These are phyloP conservation scores for Monopis laevigella DNA, from an alignment of 2,888 invertebrate species.

Conservation along the genomic window DNA sequence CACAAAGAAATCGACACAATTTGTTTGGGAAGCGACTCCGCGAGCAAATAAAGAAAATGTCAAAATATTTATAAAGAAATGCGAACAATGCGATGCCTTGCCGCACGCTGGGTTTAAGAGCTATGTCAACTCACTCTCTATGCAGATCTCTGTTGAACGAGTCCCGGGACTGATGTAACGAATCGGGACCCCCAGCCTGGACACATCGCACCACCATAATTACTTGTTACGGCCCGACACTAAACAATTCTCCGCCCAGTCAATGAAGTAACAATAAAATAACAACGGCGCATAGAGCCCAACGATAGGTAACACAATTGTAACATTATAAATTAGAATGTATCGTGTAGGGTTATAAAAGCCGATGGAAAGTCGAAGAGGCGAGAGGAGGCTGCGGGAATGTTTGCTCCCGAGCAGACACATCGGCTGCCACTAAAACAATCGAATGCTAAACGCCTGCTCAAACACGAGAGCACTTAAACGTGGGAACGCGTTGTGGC, in stretches of 20 bases:
- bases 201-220: too few relatives aligned
- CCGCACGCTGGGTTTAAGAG: slow-evolving; percentile 51
- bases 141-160: slow-evolving; percentile 56
- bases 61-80: slow-evolving; percentile 67
- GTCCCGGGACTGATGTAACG: slow-evolving; percentile 62
- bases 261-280: too few relatives aligned
- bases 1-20: slow-evolving; percentile 58
- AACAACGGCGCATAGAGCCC: too few relatives aligned
- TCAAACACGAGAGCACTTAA: slow-evolving; percentile 59
- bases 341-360: slow-evolving; percentile 8
- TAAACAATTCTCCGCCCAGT: too few relatives aligned
- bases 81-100: slow-evolving; percentile 45
- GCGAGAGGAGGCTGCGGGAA: slow-evolving; percentile 26
- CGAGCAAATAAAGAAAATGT: slow-evolving; percentile 60
- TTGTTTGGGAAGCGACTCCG: slow-evolving; percentile 54
- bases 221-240: too few relatives aligned
- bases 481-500: slow-evolving; percentile 61
- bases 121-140: slow-evolving; percentile 58
- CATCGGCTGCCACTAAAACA: slow-evolving; percentile 63
- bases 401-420: slow-evolving; percentile 50
- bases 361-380: slow-evolving; percentile 8
- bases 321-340: not conserved
- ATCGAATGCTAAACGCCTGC: slow-evolving; percentile 63
- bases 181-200: slow-evolving; percentile 60
- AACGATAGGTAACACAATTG: too few relatives aligned